Evolutionary conservation across 2,888 invertebrate species (phyloP), one percentile per base, ranked within the genome.

Genomic region (Ferdinandea cuprea): DNA sequence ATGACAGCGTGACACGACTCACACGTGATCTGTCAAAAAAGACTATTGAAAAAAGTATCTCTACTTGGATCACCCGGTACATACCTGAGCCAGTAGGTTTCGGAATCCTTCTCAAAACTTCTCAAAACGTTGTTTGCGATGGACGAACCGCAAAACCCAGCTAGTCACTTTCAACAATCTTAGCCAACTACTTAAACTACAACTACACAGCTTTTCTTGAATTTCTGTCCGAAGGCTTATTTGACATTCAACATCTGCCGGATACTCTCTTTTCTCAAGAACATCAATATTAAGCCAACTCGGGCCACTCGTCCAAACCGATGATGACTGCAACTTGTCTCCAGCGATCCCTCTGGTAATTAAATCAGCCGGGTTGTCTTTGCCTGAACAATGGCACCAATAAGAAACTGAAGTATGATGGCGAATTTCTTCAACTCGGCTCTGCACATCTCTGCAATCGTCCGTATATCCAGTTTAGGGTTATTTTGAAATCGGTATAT

Each of bases 331-430:
- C 40, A 69, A 25, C 25, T 40, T 54, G 8, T 69, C 69, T 30
- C 72, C 59, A 58, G 65, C 58, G 40, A 66, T 66, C 30, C 66
- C 66, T 35, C 66, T 66, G 8, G 61, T 79, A 5, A 72, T 46
- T 3, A 71, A 35, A 32, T n/a, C n/a, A n/a, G n/a, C n/a, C n/a
- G n/a, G n/a, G n/a, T n/a, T n/a, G n/a, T n/a, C n/a, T n/a, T n/a
- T n/a, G n/a, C n/a, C n/a, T 63, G 68, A 15, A 15, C 74, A 80
- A 7, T 73, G 73, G 8, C 46, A n/a, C 66, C 66, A 79, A 15
- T 40, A 32, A 11, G 42, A 7, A 7, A 66, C 11, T 15, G 48
- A 48, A 13, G 59, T 52, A 17, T 54, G 50, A 21, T 21, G 66
- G 6, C 56, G 59, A 32, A 74, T 78, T 59, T 78, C 72, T n/a